A percentile compares a stretch with the other conserved stretches of the same genome.
phyloP scores from a whole-genome alignment of 2,113 vertebrate species.

The Eubucco bourcierii region DNA sequence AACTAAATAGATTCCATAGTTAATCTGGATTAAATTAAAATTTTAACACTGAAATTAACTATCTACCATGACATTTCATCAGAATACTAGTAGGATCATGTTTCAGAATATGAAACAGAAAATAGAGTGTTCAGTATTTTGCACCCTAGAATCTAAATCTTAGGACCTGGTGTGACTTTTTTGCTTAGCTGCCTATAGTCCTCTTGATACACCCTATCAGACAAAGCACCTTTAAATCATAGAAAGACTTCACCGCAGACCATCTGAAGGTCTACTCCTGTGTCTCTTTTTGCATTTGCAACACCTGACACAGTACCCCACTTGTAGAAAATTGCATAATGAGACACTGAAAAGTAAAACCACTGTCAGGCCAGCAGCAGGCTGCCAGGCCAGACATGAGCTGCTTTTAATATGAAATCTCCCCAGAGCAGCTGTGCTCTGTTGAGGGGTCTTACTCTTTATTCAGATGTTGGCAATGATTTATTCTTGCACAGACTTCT shows the following conservation, averaged over 20 bases:
- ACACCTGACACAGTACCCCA: neutral
- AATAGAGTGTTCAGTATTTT: neutral
- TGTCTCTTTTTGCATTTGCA: neutral
- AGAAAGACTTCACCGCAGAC: neutral
- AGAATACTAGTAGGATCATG: neutral
- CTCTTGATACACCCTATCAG: neutral
- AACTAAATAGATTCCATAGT: conserved; percentile 13
- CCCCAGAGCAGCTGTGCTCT: neutral
- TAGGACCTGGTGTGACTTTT: neutral
- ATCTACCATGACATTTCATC: conserved; percentile 11
- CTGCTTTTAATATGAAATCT: neutral
- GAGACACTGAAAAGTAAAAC: neutral
- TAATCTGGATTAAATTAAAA: conserved; percentile 35
- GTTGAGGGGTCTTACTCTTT: neutral
- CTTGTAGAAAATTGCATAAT: neutral
- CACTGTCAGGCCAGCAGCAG: neutral
- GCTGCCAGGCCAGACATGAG: neutral
- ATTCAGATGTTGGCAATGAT: neutral
- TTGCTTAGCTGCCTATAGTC: neutral
- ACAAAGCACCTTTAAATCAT: neutral
- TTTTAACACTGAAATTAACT: conserved; percentile 23
- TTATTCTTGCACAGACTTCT: neutral
- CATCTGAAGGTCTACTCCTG: neutral
- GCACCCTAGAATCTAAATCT: neutral
- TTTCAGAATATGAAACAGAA: conserved; percentile 30